These are phyloP conservation scores for Palloptera scutellata DNA, from an alignment of 2,888 invertebrate genomes.

Conservation along the genomic window DNA sequence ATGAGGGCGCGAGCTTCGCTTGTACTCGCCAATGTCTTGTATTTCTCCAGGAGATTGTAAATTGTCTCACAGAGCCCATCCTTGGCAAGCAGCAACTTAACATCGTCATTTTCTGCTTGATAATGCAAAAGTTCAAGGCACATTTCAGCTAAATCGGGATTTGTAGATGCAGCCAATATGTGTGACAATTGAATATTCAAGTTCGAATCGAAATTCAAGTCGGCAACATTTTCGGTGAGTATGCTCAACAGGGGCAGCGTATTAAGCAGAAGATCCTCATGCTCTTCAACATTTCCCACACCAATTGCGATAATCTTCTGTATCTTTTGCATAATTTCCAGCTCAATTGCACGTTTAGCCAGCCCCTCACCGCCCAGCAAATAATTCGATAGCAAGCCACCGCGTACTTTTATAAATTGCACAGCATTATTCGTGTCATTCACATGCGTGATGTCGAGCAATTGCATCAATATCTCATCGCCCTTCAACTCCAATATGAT, in stretches of 20 bases:
- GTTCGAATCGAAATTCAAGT: slow-evolving; percentile 68
- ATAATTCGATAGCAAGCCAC: slow-evolving; percentile 82
- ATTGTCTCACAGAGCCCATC: slow-evolving; percentile 80
- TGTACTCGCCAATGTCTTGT: slow-evolving; percentile 72
- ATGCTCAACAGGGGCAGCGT: slow-evolving; percentile 70
- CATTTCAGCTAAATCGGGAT: slow-evolving; percentile 77
- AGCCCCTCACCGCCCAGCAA: slow-evolving; percentile 76
- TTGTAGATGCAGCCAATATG: slow-evolving; percentile 70
- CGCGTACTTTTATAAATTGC: slow-evolving; percentile 71
- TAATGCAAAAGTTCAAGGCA: slow-evolving; percentile 79
- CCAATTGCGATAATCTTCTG: slow-evolving; percentile 66
- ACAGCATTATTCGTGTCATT: slow-evolving; percentile 59
- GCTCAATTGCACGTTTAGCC: slow-evolving; percentile 69
- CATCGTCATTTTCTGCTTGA: slow-evolving; percentile 82
- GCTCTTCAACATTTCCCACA: slow-evolving; percentile 66
- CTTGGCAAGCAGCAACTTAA: slow-evolving; percentile 78
- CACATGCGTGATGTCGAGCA: slow-evolving; percentile 60
- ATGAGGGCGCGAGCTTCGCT: slow-evolving; percentile 73
- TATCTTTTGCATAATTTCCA: slow-evolving; percentile 67
- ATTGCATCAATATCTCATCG: slow-evolving; percentile 64
- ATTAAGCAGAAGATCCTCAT: slow-evolving; percentile 69
- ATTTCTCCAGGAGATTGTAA: slow-evolving; percentile 76
- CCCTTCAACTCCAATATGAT: slow-evolving; percentile 67
- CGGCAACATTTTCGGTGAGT: slow-evolving; percentile 71
- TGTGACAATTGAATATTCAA: slow-evolving; percentile 71